phyloP scores from a whole-genome alignment of 2,113 vertebrate genomes.

The Neolamprologus falcicula region DNA sequence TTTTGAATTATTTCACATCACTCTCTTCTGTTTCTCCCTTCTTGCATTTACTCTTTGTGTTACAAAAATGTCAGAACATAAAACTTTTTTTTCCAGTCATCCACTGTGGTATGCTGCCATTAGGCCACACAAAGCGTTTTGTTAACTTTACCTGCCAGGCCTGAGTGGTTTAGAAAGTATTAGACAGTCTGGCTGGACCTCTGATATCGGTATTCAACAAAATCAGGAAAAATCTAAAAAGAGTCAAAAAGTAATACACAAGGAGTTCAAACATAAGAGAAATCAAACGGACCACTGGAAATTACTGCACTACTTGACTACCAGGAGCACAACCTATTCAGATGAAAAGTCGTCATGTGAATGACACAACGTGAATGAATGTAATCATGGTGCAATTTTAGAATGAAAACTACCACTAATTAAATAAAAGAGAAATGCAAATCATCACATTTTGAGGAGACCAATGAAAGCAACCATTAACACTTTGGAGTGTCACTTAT shows the following conservation, averaged over 20 bases:
- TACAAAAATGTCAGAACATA: not conserved
- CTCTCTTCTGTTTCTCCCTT: not conserved
- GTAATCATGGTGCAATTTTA: not conserved
- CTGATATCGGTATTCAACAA: not conserved
- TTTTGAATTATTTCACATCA: not conserved
- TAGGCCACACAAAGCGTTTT: not conserved
- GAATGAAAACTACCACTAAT: not conserved
- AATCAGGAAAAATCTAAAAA: not conserved
- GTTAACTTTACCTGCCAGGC: not conserved
- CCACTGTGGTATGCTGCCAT: not conserved
- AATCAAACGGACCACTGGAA: not conserved
- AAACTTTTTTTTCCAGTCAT: not conserved
- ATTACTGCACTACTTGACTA: not conserved
- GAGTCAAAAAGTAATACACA: not conserved
- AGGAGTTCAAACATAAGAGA: not conserved
- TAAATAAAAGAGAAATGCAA: not conserved
- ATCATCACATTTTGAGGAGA: not conserved
- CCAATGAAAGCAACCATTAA: rapidly evolving
- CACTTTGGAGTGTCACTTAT: not conserved
- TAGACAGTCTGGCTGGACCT: not conserved
- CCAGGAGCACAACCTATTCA: not conserved
- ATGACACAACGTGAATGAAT: not conserved
- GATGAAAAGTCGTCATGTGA: rapidly evolving
- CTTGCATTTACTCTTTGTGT: not conserved
- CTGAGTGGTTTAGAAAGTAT: not conserved